phyloP scores from a whole-genome alignment of 2,888 invertebrate species.

The Octodonta nipae region DNA sequence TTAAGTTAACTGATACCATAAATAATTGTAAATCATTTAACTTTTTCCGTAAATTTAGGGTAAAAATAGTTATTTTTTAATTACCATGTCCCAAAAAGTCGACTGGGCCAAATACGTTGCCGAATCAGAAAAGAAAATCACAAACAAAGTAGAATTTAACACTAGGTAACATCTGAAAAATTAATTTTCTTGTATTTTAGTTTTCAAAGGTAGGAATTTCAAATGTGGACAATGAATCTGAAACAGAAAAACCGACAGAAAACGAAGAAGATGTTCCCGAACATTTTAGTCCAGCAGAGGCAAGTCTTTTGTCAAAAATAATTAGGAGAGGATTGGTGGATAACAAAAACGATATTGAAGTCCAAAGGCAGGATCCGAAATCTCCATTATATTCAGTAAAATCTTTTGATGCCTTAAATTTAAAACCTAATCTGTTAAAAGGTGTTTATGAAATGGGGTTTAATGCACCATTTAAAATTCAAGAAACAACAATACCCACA shows the following conservation, averaged over 20 bases:
- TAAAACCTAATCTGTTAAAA: slow-evolving; percentile 81
- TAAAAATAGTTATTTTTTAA: no score
- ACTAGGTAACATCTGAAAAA: no score
- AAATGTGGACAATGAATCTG: no score
- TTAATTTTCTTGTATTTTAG: no score
- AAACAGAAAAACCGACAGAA: slow-evolving; percentile 6
- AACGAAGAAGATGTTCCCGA: slow-evolving; percentile 32
- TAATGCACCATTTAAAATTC: slow-evolving; percentile 96
- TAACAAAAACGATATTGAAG: slow-evolving; percentile 73
- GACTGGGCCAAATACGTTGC: slow-evolving; percentile 41
- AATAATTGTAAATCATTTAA: no score
- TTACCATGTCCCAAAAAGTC: slow-evolving; percentile 32
- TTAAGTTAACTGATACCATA: no score
- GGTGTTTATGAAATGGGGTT: slow-evolving; percentile 95
- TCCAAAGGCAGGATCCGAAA: slow-evolving; percentile 81
- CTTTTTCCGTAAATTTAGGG: neutral
- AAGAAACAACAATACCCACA: slow-evolving; percentile 90
- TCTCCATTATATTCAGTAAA: slow-evolving; percentile 90
- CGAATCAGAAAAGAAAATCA: slow-evolving; percentile 36
- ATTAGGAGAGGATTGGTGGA: slow-evolving; percentile 80
- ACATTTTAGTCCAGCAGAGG: slow-evolving; percentile 56
- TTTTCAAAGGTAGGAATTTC: no score
- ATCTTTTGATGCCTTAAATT: slow-evolving; percentile 72
- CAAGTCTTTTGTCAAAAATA: slow-evolving; percentile 78
- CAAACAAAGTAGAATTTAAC: slow-evolving; percentile 10